Evolutionary conservation across 2,113 vertebrate species (phyloP).

Genomic region (Rhadina sibilatrix): DNA sequence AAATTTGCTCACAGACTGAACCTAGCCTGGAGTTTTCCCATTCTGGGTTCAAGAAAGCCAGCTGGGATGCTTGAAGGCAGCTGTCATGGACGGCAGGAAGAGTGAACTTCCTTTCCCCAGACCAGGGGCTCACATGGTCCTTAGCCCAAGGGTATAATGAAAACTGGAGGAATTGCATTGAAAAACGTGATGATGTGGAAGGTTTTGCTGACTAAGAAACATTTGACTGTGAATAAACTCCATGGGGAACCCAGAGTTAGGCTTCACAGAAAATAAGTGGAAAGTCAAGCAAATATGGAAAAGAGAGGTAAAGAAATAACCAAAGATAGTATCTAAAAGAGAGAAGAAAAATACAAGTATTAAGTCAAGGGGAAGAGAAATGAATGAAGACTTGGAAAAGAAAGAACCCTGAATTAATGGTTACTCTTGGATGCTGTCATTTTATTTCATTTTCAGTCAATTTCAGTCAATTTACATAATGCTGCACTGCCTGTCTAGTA

Average conservation of each 20-base stretch:
- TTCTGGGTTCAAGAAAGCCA: not conserved
- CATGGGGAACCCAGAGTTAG: not conserved
- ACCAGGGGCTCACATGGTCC: not conserved
- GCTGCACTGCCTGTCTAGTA: not conserved
- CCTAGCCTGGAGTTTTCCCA: not conserved
- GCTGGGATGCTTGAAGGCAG: constrained; percentile 42
- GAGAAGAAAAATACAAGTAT: not conserved
- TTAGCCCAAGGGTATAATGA: constrained; percentile 48
- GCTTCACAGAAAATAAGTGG: not conserved
- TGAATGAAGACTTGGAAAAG: not conserved
- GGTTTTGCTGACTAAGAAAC: constrained; percentile 19
- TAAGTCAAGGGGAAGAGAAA: not conserved
- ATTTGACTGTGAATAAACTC: constrained; percentile 28
- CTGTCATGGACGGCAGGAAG: constrained; percentile 40
- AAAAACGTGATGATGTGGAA: constrained; percentile 25
- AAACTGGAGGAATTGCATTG: not conserved
- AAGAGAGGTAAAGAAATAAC: constrained; percentile 1
- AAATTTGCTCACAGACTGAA: not conserved
- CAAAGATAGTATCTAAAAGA: not conserved
- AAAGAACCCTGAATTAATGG: not conserved
- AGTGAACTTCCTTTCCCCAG: constrained; percentile 50
- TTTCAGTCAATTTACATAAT: not conserved
- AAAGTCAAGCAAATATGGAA: not conserved
- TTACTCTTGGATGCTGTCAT: not conserved
- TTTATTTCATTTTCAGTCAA: constrained; percentile 6